Conservation (phyloP, 2,888 invertebrate species). For the Tanaodytes sp. region DNA sequence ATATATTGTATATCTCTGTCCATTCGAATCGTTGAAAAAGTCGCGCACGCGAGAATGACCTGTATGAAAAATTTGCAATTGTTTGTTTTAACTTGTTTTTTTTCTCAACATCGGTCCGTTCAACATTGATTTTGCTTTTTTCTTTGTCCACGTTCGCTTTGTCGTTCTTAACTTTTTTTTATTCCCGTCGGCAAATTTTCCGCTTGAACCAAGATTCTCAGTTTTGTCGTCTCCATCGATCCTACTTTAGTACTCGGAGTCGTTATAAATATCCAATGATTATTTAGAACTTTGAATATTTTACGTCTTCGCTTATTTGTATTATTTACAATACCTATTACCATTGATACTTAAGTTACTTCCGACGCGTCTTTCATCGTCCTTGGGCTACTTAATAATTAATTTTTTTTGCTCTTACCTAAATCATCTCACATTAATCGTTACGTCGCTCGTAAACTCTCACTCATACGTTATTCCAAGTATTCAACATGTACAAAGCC, state of each 20-base stretch:
- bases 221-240: conserved; percentile 59
- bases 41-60: conserved; percentile 26
- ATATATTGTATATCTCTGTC: conserved; percentile 62
- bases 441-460: conserved; percentile 60
- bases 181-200: conserved; percentile 5
- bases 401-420: conserved; percentile 59
- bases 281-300: conserved; percentile 68
- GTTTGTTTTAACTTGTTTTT: no score
- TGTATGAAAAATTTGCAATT: conserved; percentile 43
- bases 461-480: conserved; percentile 69
- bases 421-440: conserved; percentile 63
- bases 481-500: conserved; percentile 77
- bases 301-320: conserved; percentile 68
- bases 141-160: conserved; percentile 33
- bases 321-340: conserved; percentile 68
- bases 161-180: conserved; percentile 5
- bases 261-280: conserved; percentile 70
- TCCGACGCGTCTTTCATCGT: conserved; percentile 61
- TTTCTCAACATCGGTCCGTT: no score
- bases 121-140: no score
- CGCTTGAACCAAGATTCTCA: conserved; percentile 7
- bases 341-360: conserved; percentile 66
- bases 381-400: conserved; percentile 66
- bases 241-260: conserved; percentile 62
- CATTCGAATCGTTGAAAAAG: conserved; percentile 44